These are phyloP conservation scores for Pelecanoides urinatrix DNA, from an alignment of 2,113 vertebrate species.

Conservation along the genomic window DNA sequence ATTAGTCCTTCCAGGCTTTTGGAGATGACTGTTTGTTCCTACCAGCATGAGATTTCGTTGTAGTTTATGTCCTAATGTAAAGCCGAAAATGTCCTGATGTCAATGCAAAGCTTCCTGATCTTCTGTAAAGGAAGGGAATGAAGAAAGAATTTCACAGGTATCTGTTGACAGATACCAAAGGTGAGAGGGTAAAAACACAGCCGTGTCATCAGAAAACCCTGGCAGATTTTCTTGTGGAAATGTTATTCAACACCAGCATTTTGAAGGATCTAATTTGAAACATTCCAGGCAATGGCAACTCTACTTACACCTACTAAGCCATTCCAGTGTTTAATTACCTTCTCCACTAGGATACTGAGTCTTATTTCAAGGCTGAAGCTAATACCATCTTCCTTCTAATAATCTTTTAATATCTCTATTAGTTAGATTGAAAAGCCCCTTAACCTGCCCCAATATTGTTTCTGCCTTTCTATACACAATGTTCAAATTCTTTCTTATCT, in stretches of 20 bases:
- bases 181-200: not conserved
- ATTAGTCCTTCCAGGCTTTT: not conserved
- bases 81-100: not conserved
- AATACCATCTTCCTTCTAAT: not conserved
- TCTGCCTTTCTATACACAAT: not conserved
- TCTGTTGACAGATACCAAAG: not conserved
- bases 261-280: not conserved
- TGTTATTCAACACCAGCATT: not conserved
- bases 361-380: not conserved
- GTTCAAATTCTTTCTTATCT: not conserved
- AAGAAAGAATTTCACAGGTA: not conserved
- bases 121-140: not conserved
- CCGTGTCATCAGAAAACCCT: not conserved
- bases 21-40: not conserved
- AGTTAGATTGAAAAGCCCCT: not conserved
- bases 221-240: not conserved
- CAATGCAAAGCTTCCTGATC: not conserved
- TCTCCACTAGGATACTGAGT: not conserved
- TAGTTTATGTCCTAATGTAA: not conserved
- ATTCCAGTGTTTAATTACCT: not conserved
- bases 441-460: not conserved
- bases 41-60: not conserved
- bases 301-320: not conserved
- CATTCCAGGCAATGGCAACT: not conserved
- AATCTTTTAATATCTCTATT: not conserved